phyloP scores from a whole-genome alignment of 2,888 invertebrate species.

The Esperia sulphurella region DNA sequence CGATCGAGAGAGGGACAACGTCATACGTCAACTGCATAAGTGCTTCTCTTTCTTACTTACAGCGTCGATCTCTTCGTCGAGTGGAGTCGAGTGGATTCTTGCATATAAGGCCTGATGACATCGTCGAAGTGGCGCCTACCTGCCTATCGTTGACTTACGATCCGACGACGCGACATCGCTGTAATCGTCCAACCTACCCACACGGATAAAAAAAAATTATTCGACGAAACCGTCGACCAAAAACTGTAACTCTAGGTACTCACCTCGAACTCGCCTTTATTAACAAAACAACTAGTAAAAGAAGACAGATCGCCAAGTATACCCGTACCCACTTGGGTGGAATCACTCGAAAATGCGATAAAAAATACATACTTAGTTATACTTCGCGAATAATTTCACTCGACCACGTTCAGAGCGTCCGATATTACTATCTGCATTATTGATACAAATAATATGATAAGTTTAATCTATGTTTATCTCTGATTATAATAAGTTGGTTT shows the following conservation, averaged over 20 bases:
- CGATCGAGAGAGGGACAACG: too few species aligned
- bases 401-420: background rate
- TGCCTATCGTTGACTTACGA: too few species aligned
- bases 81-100: too few species aligned
- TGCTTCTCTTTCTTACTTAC: too few species aligned
- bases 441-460: background rate
- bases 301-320: constrained; percentile 29
- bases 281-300: constrained; percentile 29
- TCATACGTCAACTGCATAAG: too few species aligned
- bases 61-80: too few species aligned
- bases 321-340: constrained; percentile 40
- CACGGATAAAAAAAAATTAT: constrained; percentile 1
- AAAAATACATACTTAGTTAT: constrained; percentile 42
- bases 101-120: background rate
- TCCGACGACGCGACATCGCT: too few species aligned
- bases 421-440: constrained; percentile 10
- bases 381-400: constrained; percentile 32
- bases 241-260: constrained; percentile 21
- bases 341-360: constrained; percentile 31
- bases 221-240: constrained; percentile 1
- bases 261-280: constrained; percentile 28
- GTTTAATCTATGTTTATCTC: background rate
- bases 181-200: too few species aligned
- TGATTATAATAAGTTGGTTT: background rate
- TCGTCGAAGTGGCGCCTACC: background rate